phyloP scores from a whole-genome alignment of 2,113 vertebrate genomes.

The Actinemys pallida region DNA sequence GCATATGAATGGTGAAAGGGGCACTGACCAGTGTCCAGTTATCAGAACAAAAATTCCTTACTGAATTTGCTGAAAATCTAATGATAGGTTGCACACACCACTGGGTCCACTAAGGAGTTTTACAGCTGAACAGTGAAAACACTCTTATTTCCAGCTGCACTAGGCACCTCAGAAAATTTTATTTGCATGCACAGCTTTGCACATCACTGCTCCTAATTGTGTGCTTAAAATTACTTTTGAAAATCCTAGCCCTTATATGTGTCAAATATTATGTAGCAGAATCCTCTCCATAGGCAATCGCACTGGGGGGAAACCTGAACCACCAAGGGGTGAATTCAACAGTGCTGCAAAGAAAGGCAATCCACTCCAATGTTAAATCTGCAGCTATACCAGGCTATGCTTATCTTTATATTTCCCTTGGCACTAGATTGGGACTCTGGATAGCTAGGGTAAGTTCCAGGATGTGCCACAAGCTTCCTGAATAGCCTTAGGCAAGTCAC shows the following conservation, averaged over 20 bases:
- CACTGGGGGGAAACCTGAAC: not conserved
- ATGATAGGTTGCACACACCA: not conserved
- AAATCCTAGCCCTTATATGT: not conserved
- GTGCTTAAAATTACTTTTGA: not conserved
- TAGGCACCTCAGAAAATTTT: not conserved
- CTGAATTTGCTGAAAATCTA: not conserved
- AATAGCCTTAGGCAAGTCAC: slow-evolving; percentile 38
- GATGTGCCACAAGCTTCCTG: not conserved
- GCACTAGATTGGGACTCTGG: not conserved
- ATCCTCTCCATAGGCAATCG: not conserved
- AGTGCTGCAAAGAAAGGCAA: not conserved
- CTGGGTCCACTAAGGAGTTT: not conserved
- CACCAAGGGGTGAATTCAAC: not conserved
- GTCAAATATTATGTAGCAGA: not conserved
- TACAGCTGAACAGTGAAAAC: not conserved
- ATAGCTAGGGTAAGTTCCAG: not conserved
- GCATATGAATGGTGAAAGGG: not conserved
- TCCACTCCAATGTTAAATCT: not conserved
- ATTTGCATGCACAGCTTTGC: not conserved
- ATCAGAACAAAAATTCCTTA: not conserved
- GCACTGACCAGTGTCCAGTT: not conserved
- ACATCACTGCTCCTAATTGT: not conserved
- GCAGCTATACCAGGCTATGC: not conserved
- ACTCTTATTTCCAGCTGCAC: not conserved
- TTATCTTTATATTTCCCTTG: not conserved